Evolutionary conservation across 2,797 vertebrate species (phyloP).

Genomic region (Australoheros facetus): DNA sequence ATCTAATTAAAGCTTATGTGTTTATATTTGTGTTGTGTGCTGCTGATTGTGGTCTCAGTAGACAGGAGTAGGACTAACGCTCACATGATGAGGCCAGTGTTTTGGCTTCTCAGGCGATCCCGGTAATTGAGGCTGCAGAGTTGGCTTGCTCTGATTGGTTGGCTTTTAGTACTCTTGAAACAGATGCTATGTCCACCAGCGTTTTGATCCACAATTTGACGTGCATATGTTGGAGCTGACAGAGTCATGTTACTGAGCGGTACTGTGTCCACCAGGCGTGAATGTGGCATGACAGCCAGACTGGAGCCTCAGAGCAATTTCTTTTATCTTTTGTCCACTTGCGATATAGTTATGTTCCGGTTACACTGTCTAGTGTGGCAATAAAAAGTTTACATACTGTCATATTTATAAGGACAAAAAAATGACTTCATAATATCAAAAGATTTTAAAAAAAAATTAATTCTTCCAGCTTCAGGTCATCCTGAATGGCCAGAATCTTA

Average conservation of each 20-base stretch:
- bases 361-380: background rate
- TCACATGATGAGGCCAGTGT: slow-evolving; percentile 60
- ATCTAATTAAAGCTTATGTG: slow-evolving; percentile 83
- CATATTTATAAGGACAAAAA: background rate
- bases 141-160: slow-evolving; percentile 51
- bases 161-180: slow-evolving; percentile 49
- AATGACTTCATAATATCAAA: background rate
- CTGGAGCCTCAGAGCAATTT: slow-evolving; percentile 49
- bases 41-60: slow-evolving; percentile 77
- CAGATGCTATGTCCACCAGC: slow-evolving; percentile 38
- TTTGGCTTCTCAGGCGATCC: slow-evolving; percentile 64
- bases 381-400: background rate
- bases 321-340: slow-evolving; percentile 28
- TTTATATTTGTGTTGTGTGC: slow-evolving; percentile 81
- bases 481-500: background rate
- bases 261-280: slow-evolving; percentile 37
- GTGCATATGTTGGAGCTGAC: slow-evolving; percentile 54
- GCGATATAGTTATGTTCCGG: slow-evolving; percentile 24
- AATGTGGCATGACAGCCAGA: slow-evolving; percentile 58
- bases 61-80: slow-evolving; percentile 50
- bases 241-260: slow-evolving; percentile 46
- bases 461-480: background rate
- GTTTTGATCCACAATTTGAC: slow-evolving; percentile 39
- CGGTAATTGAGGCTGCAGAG: slow-evolving; percentile 63
- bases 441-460: accelerated